Conservation (phyloP, 2,113 vertebrate genomes). For the Phalacrocorax brasilianus region DNA sequence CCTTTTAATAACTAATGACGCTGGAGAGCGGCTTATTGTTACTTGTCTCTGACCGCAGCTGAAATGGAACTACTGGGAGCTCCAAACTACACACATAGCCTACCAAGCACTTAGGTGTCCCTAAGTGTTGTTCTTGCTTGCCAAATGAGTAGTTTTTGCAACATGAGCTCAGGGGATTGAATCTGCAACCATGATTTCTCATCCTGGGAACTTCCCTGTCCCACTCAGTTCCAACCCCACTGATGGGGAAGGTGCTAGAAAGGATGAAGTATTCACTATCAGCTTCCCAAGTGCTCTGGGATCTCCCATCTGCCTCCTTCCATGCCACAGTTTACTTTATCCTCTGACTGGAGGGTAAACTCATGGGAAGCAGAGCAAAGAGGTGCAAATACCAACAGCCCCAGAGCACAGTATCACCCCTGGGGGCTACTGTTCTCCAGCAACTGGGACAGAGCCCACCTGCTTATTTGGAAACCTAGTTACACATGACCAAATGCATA, state of each 20-base stretch:
- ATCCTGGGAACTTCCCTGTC: not conserved
- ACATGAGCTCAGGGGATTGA: not conserved
- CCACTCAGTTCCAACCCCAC: not conserved
- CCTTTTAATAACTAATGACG: not conserved
- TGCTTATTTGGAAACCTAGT: not conserved
- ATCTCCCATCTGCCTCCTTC: not conserved
- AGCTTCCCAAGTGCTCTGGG: not conserved
- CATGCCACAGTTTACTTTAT: not conserved
- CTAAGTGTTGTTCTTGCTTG: fast-evolving
- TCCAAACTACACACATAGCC: no score
- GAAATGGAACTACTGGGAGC: not conserved
- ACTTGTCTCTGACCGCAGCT: not conserved
- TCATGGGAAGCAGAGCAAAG: not conserved
- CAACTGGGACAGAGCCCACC: not conserved
- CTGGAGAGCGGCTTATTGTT: not conserved
- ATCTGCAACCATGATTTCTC: not conserved
- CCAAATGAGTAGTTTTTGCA: not conserved
- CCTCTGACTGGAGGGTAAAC: not conserved
- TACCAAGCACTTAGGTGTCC: not conserved
- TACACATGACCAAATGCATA: not conserved
- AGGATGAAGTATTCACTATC: not conserved
- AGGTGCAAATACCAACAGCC: not conserved
- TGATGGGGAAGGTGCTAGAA: not conserved
- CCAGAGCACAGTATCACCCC: not conserved
- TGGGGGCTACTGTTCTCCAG: not conserved